Evolutionary conservation across 2,888 invertebrate genomes (phyloP), one percentile per base, ranked within the genome.

Genomic region (Dicyrtomina minuta): DNA sequence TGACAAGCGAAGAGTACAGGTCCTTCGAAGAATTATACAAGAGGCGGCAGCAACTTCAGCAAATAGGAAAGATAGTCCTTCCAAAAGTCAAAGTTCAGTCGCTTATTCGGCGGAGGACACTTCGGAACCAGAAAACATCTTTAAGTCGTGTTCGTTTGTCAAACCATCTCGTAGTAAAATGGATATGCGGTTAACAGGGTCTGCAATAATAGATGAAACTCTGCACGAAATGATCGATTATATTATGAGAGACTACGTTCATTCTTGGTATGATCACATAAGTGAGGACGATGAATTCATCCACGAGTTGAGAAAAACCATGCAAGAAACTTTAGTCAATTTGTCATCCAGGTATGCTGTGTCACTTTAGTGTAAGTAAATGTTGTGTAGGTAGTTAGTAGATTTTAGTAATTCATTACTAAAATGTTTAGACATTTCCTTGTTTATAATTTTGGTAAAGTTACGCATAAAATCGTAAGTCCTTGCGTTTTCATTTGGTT

Each of bases 201-300:
- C 92, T 79, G 90, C 89, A 79, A 86, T 90, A 41, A 93, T 94
- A 71, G 93, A 93, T 83, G 89, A 90, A 79, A 91, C 90, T 78
- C 84, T 93, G 62, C 92, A 92, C 83, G 86, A 92, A 84, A 92
- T 93, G 79, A 85, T 93, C 78, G 87, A 88, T 72, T 91, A 89
- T 75, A 86, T 92, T 65, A 86, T 93, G 64, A 85, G 91, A 80
- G 93, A 93, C 82, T 92, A 92, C 84, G 88, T 93, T 56, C 87
- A 88, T 74, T 87, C 89, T 0, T 86, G 86, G 86, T 86, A 85
- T 79, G 79, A 82, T 69, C 81, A 81, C 55, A 79, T 86, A 24
- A 85, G 84, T 75, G 86, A 87, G 79, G 90, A 92, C 82, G 87
- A 88, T 77, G 89, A 90, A 80, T 90, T 93, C 80, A 85, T 88